Evolutionary conservation across 2,888 invertebrate species (phyloP), one percentile per base, ranked within the genome.

Genomic region (Cataglyphis rosenhaueri): DNA sequence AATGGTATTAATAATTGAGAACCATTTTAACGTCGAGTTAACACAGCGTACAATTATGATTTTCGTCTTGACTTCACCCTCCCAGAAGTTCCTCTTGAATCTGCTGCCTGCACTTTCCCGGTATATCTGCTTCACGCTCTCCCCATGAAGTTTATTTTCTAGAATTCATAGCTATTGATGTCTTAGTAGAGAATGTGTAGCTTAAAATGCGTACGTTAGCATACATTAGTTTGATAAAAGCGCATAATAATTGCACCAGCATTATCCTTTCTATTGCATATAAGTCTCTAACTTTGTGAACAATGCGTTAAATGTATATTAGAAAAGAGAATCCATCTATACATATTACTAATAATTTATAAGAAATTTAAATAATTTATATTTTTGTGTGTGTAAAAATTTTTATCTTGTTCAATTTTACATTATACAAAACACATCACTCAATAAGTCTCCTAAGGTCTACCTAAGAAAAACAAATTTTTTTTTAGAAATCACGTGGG

Each of bases 11-110:
- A 84, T 82, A 84, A 75, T 64, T 74, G n/a, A 76, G 70, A 71
- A 82, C 75, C 70, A 84, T 82, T 76, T 84, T 84, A 83, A 81
- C 71, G 75, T 70, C 76, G 52, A 76, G 82, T 71, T 82, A 82
- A 83, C 82, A 64, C 18, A 57, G 66, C 64, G 74, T 65, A 75
- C 70, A 82, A 82, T 82, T 84, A 84, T 57, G 82, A 84, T 70
- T 84, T 71, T 82, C 82, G 75, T 84, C 75, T 52, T 82, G 84
- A 75, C 82, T 84, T 82, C 61, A 62, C 64, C 35, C 29, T 71
- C 35, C 73, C 62, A 66, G 64, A 75, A 82, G 74, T 70, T 75
- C 48, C 82, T 70, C 75, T 70, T 57, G 35, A 38, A 59, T 59
- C 57, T 55, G 44, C 29, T 25, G n/a, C 57, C 35, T 38, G 64